These are phyloP conservation scores for Bombus cullumanus DNA, from an alignment of 1,140 invertebrate genomes.

Conservation along the genomic window DNA sequence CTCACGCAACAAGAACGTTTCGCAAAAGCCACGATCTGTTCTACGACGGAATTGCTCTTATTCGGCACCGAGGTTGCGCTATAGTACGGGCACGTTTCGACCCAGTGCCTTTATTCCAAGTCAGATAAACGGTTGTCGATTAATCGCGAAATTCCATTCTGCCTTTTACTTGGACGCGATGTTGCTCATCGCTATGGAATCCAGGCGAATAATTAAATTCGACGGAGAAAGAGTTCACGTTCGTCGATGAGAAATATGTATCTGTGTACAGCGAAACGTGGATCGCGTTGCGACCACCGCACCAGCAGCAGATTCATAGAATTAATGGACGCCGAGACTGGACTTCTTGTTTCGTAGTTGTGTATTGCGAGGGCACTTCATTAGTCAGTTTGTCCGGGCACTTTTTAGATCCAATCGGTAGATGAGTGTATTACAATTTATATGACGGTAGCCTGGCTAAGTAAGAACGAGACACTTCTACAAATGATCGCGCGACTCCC, in stretches of 20 bases:
- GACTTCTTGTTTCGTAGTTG: neutral
- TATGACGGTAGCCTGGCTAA: neutral
- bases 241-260: slow-evolving; percentile 1
- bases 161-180: neutral
- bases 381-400: slow-evolving; percentile 12
- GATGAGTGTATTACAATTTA: slow-evolving; percentile 22
- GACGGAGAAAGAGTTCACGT: neutral
- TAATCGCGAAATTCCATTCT: slow-evolving; percentile 16
- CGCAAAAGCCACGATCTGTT: slow-evolving; percentile 48
- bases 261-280: neutral
- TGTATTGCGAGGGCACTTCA: neutral
- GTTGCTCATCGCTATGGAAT: slow-evolving; percentile 9
- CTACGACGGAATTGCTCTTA: slow-evolving; percentile 44
- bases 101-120: slow-evolving; percentile 40
- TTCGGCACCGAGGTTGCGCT: slow-evolving; percentile 15
- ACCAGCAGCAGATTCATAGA: neutral
- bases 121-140: slow-evolving; percentile 30
- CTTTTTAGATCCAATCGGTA: slow-evolving; percentile 12
- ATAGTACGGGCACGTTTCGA: slow-evolving; percentile 15
- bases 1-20: slow-evolving; percentile 63
- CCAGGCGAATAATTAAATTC: slow-evolving; percentile 3
- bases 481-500: slow-evolving; percentile 6
- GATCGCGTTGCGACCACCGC: neutral
- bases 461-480: slow-evolving; percentile 17
- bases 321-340: neutral